These are phyloP conservation scores for Steromphala cineraria DNA, from an alignment of 2,888 invertebrate genomes.

Conservation along the genomic window DNA sequence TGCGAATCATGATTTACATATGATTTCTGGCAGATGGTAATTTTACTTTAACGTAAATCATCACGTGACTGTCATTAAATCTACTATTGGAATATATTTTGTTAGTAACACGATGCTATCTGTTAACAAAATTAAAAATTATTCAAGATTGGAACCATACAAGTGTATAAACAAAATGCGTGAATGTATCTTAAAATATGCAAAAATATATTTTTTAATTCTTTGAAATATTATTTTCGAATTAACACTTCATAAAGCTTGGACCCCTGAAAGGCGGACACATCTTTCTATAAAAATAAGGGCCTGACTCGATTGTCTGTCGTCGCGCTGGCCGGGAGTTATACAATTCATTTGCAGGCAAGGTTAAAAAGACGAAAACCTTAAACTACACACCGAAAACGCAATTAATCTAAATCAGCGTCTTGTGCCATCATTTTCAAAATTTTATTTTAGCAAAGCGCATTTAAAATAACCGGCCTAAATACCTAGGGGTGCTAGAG, in stretches of 20 bases:
- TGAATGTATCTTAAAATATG: not conserved
- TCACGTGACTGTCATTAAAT: too few species aligned
- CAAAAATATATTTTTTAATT: not conserved
- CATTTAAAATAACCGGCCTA: not conserved
- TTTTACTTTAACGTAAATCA: too few species aligned
- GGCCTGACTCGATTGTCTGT: not conserved
- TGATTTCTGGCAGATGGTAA: too few species aligned
- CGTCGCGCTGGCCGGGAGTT: not conserved
- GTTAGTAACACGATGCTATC: too few species aligned
- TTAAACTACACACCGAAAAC: not conserved
- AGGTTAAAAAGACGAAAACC: not conserved
- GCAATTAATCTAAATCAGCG: not conserved
- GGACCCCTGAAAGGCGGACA: not conserved
- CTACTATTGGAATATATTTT: too few species aligned
- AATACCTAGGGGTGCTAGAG: not conserved
- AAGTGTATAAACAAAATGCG: too few species aligned
- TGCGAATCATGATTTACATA: too few species aligned
- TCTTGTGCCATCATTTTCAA: not conserved
- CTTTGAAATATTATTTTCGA: not conserved
- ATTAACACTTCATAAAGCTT: not conserved
- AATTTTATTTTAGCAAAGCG: slow-evolving; percentile 4
- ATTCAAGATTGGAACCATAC: too few species aligned
- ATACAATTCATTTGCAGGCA: not conserved
- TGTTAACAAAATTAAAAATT: too few species aligned
- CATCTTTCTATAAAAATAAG: not conserved